Evolutionary conservation across 2,888 invertebrate genomes (phyloP), one percentile per base, ranked within the genome.

Genomic region (Erebia aethiops): DNA sequence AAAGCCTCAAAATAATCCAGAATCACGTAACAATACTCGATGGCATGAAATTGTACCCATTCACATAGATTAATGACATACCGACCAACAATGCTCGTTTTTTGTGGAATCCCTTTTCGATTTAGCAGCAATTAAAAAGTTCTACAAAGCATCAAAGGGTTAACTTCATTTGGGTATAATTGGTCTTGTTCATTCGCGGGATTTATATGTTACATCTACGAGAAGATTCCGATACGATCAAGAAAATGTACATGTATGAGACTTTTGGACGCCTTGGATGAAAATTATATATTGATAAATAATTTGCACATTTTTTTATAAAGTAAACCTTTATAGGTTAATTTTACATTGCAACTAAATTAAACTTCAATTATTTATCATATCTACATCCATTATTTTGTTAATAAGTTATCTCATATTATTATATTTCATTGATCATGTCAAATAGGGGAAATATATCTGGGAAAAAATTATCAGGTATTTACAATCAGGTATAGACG

Each of bases 41-140:
- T 70, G 79, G 80, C 82, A 81, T 86, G 84, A 85, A 87, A 87
- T 83, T 77, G 76, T 78, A 86, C 83, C 89, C 90, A 85, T 90
- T 89, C 87, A 88, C 87, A 88, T 86, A 89, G 90, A 91, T 90
- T 89, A 87, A 90, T 90, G 89, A 84, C 83, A 81, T 79, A 77
- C 77, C 72, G 65, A 72, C 76, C 83, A 80, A 89, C 88, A 90
- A 89, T 84, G 79, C 82, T 74, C 81, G 83, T 81, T 89, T 89
- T 87, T 83, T 81, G 80, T 80, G 71, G 79, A 84, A 85, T 86
- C 88, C 89, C 88, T 85, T 87, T 87, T 87, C 88, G 89, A 91
- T 91, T 92, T 91, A 90, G 88, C 90, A 86, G 87, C 91, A 92
- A 92, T 92, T 92, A 92, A 91, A 91, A 91, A 91, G 89, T 91